phyloP scores from a whole-genome alignment of 2,888 invertebrate species.

The Chrysolina oricalcia region DNA sequence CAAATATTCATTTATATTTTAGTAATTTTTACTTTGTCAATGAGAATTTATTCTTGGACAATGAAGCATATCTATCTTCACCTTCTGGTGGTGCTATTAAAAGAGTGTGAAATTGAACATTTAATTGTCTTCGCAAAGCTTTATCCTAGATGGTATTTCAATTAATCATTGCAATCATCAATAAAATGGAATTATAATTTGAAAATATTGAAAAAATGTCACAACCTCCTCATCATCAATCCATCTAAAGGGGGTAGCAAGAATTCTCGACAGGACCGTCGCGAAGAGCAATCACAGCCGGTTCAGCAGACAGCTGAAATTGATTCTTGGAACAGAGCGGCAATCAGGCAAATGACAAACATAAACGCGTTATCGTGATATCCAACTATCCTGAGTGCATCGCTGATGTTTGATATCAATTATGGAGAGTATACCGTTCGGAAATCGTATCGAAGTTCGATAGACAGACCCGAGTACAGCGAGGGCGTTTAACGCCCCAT shows the following conservation, averaged over 20 bases:
- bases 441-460: conserved; percentile 19
- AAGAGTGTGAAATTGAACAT: too few relatives aligned
- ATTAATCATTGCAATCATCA: too few relatives aligned
- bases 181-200: too few relatives aligned
- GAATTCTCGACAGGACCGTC: neutral
- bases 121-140: too few relatives aligned
- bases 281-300: neutral
- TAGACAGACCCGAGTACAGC: neutral
- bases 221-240: too few relatives aligned
- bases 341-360: conserved; percentile 19
- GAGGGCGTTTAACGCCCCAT: conserved; percentile 16
- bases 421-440: conserved; percentile 22
- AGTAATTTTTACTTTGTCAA: too few relatives aligned
- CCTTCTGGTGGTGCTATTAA: too few relatives aligned
- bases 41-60: too few relatives aligned
- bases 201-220: too few relatives aligned
- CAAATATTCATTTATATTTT: too few relatives aligned
- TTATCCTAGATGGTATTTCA: too few relatives aligned
- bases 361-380: conserved; percentile 14
- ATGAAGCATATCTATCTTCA: too few relatives aligned
- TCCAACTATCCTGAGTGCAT: conserved; percentile 3
- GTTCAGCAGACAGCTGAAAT: neutral
- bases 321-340: conserved; percentile 9
- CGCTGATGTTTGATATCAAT: conserved; percentile 28
- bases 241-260: neutral